Evolutionary conservation across 2,888 invertebrate genomes (phyloP), one percentile per base, ranked within the genome.

Genomic region (Acrocera orbiculus): DNA sequence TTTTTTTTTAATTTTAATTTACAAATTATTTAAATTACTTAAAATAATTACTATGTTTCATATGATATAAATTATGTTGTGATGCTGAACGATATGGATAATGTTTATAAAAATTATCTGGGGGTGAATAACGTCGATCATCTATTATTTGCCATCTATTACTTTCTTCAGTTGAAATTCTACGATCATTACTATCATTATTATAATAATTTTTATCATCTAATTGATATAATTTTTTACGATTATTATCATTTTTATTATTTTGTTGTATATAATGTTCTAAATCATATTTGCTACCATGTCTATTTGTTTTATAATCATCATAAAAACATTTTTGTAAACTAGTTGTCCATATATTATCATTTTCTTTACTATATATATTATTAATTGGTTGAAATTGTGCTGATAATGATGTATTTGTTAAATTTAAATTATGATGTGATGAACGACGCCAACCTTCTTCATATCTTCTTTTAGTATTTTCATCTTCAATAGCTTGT

Each of bases 401-500:
- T 45, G 67, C 66, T 8, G 53, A 20, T 2, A 35, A 6, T 23
- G 23, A 10, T 4, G 46, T 36, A 29, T 67, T 67, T 28, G 65
- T 62, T 3, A 50, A 43, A 30, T 47, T 48, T 13, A 56, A 46
- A 37, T 57, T 54, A 38, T 63, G 62, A 45, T 69, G 70, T 40
- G 67, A 71, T 10, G 74, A 71, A 38, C 71, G 64, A 39, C 75
- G 66, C 77, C 78, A 78, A 1, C 74, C 73, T 29, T 74, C 70
- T 37, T 75, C 70, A 45, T 76, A 76, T 36, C 69, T 67, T 28
- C 68, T 63, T 11, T 67, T 64, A 13, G 64, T 64, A 16, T 67
- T 66, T 35, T 70, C 69, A 24, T 73, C 73, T 40, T 66, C 65
- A 5, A 61, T 54, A 2, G 66, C 63, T 45, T 72, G 69, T 3